These are phyloP conservation scores for Pardalotus punctatus DNA, from an alignment of 2,113 vertebrate species.

Conservation along the genomic window DNA sequence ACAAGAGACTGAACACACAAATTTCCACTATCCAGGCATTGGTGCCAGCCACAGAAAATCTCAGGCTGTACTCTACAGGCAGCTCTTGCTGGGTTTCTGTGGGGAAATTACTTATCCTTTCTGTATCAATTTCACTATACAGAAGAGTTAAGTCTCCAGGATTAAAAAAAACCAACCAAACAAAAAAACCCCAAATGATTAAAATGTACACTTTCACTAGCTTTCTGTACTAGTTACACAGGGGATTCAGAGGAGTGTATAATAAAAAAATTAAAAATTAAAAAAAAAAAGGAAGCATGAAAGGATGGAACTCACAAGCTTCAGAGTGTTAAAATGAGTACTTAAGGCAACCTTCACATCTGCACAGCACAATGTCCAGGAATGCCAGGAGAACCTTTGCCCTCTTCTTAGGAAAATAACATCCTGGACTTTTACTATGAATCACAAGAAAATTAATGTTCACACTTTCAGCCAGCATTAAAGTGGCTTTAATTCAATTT, in stretches of 20 bases:
- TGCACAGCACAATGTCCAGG: not conserved
- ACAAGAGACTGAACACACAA: not conserved
- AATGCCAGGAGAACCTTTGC: not conserved
- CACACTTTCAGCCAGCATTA: not conserved
- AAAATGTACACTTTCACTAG: not conserved
- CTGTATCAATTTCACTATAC: not conserved
- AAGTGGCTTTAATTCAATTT: slow-evolving; percentile 40
- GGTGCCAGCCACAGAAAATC: not conserved
- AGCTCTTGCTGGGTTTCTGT: not conserved
- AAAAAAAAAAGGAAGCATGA: not conserved
- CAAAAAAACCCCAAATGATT: rapidly evolving
- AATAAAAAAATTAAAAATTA: not conserved
- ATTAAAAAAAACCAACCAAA: not conserved
- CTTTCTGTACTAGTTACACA: not conserved
- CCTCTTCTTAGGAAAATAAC: not conserved
- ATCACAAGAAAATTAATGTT: not conserved
- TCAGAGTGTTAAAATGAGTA: not conserved
- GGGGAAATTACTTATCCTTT: not conserved
- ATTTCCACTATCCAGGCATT: not conserved
- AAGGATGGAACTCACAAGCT: not conserved
- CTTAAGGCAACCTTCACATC: not conserved
- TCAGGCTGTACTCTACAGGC: not conserved
- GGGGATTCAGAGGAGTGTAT: not conserved
- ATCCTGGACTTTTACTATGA: not conserved
- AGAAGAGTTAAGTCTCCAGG: not conserved